Evolutionary conservation across 2,888 invertebrate species (phyloP), one percentile per base, ranked within the genome.

Genomic region (Amphipoea oculea): DNA sequence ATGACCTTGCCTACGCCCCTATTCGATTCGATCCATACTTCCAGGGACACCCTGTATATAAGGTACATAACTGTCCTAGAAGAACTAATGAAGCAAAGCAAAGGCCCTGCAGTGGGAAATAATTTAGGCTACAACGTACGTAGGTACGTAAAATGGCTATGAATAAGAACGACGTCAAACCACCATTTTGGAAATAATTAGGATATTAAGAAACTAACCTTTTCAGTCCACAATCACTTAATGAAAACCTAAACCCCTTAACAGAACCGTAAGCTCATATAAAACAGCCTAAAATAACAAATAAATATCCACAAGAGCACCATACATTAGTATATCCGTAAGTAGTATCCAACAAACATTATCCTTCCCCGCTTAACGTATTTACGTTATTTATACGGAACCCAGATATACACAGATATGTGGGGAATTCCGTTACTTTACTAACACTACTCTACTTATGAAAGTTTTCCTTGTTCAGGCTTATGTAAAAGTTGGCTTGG

Each of bases 341-440:
- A 86, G 85, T 83, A 89, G 88, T 90, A 88, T 88, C 86, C 87
- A 78, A 85, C 87, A 90, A 91, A 90, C 90, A 89, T 91, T 89
- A 88, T 87, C 90, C 88, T 84, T 83, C 75, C 83, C 76, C 88
- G 82, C 84, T 90, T 86, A 87, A 75, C 79, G 81, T 89, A 85
- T 89, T 89, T 87, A 86, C 88, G 84, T 84, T 90, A 89, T 91
- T 90, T 91, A 89, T 91, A 76, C 84, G 81, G 83, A 84, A 79
- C 73, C 77, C 60, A 77, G 67, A 67, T 80, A 76, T n/a, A 83
- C 29, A 83, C 60, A 76, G 83, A 88, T 83, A 83, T 86, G 79
- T 74, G 67, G 77, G 42, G 72, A 81, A 83, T 83, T 29, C 82
- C 67, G 74, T 72, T 86, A 86, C 86, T 87, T 88, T 87, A 75